Evolutionary conservation across 2,113 vertebrate genomes (phyloP).

Genomic region (Sinocyclocheilus anshuiensis): DNA sequence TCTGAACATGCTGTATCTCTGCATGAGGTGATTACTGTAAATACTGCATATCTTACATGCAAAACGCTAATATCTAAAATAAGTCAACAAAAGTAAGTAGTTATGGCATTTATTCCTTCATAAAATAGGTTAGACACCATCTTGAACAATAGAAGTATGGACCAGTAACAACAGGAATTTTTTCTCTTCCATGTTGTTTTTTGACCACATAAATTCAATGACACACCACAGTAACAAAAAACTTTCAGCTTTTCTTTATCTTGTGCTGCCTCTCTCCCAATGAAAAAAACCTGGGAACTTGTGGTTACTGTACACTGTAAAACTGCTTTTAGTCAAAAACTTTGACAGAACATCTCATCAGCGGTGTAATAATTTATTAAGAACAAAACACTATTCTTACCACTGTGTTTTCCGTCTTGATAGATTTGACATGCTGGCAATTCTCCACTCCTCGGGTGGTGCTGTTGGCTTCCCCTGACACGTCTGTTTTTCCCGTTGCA

Average conservation of each 20-base stretch:
- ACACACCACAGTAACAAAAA: too few relatives aligned
- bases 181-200: too few relatives aligned
- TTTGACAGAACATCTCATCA: neutral
- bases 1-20: neutral
- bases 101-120: neutral
- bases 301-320: neutral
- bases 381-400: constrained; percentile 73
- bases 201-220: too few relatives aligned
- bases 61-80: neutral
- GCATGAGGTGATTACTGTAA: neutral
- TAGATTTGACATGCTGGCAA: constrained; percentile 84
- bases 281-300: neutral
- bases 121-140: neutral
- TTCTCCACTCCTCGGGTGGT: constrained; percentile 81
- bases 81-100: neutral
- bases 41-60: neutral
- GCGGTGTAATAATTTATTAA: neutral
- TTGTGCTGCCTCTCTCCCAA: neutral
- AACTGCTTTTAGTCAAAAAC: neutral
- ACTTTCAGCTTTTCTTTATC: too few relatives aligned
- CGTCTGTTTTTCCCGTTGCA: constrained; percentile 71
- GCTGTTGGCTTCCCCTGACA: constrained; percentile 80
- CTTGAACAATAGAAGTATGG: too few relatives aligned
- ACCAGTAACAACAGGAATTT: too few relatives aligned
- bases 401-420: constrained; percentile 93